Base-by-base conservation (phyloP, 1,140 invertebrate genomes). In the Drosophila rhopaloa region DNA sequence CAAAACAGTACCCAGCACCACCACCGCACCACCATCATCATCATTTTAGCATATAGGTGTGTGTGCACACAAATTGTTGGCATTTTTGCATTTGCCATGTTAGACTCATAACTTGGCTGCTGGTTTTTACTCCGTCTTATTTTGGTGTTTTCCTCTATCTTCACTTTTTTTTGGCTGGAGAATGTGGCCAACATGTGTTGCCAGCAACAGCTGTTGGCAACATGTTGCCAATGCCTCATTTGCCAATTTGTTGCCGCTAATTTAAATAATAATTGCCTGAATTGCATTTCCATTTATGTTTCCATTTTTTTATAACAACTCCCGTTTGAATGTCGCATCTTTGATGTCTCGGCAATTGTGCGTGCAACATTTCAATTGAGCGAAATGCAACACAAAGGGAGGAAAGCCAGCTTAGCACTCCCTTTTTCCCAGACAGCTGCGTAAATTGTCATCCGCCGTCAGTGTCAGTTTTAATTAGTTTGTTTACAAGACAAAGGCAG, bases 401-500 rank as follows among this genome's bases (percentile, higher is more conserved):
- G 35, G 16, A 11, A 16, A 57, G n/a, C 29, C 19, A 46, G 62
- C 62, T 88, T 51, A 86, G 75, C 60, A 68, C 43, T 54, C 48
- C 16, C 35, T 57, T 50, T 61, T n/a, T 51, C 59, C 44, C 43
- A 44, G 32, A 35, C 70, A 73, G 73, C 83, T 89, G 83, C 80
- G 80, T 81, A 84, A 89, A 89, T 84, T 89, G 84, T 88, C 84
- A 89, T 84, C 77, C 82, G 77, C 84, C 70, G 80, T 89, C 84
- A 89, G 84, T 84, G 84, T 89, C 84, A 89, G 62, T 89, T 89
- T 89, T 89, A 89, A 89, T 89, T 89, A 89, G 84, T 89, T 89
- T 89, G 84, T 89, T 89, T 89, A 89, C 84, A 84, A 66, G 54
- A 75, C 24, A 50, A 44, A 58, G 51, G 47, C 46, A 27, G 58